Evolutionary conservation across 2,113 vertebrate genomes (phyloP).

Genomic region (Perognathus longimembris): DNA sequence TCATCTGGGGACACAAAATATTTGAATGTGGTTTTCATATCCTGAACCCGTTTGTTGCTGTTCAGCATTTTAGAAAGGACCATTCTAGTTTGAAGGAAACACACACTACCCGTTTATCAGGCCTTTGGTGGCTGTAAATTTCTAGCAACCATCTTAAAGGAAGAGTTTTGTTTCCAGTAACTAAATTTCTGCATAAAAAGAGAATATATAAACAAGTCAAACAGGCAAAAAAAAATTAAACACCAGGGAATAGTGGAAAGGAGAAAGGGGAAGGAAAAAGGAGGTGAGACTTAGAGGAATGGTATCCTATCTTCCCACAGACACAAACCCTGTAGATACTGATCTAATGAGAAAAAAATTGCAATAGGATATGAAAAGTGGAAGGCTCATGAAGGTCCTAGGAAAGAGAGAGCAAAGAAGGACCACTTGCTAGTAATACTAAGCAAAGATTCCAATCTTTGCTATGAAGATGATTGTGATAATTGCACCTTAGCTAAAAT

Average conservation of each 20-base stretch:
- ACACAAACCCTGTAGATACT: neutral
- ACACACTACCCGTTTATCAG: conserved; percentile 19
- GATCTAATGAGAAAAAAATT: neutral
- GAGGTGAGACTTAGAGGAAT: neutral
- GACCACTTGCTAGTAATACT: neutral
- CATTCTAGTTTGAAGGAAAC: neutral
- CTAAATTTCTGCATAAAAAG: conserved; percentile 20
- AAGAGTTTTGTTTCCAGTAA: conserved; percentile 59
- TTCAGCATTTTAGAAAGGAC: conserved; percentile 54
- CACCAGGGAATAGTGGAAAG: neutral
- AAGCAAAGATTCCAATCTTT: neutral
- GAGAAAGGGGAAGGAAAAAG: no score
- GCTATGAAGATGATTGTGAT: neutral
- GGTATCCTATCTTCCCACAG: neutral
- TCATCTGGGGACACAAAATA: conserved; percentile 55
- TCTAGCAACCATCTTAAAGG: conserved; percentile 44
- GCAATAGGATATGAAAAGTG: neutral
- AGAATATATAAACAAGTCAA: conserved; percentile 37
- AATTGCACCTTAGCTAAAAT: neutral
- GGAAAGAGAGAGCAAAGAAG: neutral
- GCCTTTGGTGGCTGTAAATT: conserved; percentile 35
- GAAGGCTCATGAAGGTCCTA: neutral
- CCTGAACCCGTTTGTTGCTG: conserved; percentile 62
- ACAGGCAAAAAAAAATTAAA: neutral
- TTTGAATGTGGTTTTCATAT: conserved; percentile 70